These are phyloP conservation scores for Odontothrips loti DNA, from an alignment of 2,888 invertebrate genomes.

Conservation along the genomic window DNA sequence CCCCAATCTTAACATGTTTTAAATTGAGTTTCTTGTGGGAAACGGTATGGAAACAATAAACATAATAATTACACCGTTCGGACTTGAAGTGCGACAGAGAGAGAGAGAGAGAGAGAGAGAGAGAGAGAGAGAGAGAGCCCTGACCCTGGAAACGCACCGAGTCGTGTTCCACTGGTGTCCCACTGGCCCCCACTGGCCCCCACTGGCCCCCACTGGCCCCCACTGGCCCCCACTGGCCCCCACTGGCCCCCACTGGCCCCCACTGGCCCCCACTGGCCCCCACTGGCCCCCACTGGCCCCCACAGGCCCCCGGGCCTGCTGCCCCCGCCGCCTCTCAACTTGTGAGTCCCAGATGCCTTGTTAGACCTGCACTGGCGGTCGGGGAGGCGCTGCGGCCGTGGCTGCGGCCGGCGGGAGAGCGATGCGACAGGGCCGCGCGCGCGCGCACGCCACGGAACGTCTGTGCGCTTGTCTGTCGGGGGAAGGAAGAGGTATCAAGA, in stretches of 20 bases:
- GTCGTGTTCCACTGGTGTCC: too few relatives aligned
- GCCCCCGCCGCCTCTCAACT: background rate
- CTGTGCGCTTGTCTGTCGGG: too few relatives aligned
- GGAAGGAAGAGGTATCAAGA: background rate
- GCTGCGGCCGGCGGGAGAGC: background rate
- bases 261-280: background rate
- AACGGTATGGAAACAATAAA: too few relatives aligned
- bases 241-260: background rate
- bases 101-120: too few relatives aligned
- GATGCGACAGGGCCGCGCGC: background rate
- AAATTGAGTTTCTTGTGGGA: too few relatives aligned
- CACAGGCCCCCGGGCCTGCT: background rate
- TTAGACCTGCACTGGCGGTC: background rate
- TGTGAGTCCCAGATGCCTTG: constrained; percentile 11
- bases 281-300: background rate
- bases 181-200: background rate
- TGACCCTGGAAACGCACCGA: too few relatives aligned
- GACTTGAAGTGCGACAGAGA: too few relatives aligned
- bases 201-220: background rate
- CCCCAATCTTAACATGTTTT: too few relatives aligned
- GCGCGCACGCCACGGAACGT: background rate
- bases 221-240: background rate
- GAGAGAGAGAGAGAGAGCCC: too few relatives aligned
- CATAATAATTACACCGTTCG: too few relatives aligned
- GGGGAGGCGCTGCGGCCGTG: background rate